Percentiles rank a stretch among this genome's conserved stretches.
These are phyloP conservation scores for Mirounga angustirostris DNA, from an alignment of 2,113 vertebrate species.

Conservation along the genomic window DNA sequence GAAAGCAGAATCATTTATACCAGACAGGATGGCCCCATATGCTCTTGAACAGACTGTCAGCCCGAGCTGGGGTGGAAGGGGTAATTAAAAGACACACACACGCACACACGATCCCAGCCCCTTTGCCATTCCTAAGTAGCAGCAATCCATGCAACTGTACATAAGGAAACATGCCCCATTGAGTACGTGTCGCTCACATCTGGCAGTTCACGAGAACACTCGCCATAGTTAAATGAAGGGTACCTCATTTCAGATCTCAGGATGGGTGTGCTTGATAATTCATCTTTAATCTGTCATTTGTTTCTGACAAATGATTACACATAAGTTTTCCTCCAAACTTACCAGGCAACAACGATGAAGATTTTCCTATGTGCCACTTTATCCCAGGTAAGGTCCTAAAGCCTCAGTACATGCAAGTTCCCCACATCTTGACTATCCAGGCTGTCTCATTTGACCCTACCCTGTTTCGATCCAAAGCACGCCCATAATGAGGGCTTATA, in stretches of 20 bases:
- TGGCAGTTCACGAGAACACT: not conserved
- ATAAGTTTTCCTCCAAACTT: not conserved
- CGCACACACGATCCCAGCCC: not conserved
- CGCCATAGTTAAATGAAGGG: not conserved
- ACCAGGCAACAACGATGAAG: not conserved
- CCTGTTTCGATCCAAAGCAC: conserved; percentile 27
- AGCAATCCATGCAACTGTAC: not conserved
- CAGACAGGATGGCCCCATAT: not conserved
- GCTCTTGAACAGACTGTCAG: not conserved
- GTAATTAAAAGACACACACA: not conserved
- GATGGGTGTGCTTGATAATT: not conserved
- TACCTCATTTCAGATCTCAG: not conserved
- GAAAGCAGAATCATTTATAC: not conserved
- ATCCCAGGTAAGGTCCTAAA: not conserved
- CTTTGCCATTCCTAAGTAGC: not conserved
- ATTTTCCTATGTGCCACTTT: not conserved
- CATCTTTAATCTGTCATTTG: not conserved
- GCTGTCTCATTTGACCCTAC: not conserved
- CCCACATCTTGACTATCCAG: not conserved
- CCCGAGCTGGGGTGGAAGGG: not conserved
- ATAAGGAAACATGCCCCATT: not conserved
- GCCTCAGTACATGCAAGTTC: not conserved
- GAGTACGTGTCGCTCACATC: not conserved
- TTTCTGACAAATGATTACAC: not conserved
- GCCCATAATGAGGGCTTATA: not conserved